phyloP scores from a whole-genome alignment of 2,888 invertebrate genomes.

The Cactoblastis cactorum region DNA sequence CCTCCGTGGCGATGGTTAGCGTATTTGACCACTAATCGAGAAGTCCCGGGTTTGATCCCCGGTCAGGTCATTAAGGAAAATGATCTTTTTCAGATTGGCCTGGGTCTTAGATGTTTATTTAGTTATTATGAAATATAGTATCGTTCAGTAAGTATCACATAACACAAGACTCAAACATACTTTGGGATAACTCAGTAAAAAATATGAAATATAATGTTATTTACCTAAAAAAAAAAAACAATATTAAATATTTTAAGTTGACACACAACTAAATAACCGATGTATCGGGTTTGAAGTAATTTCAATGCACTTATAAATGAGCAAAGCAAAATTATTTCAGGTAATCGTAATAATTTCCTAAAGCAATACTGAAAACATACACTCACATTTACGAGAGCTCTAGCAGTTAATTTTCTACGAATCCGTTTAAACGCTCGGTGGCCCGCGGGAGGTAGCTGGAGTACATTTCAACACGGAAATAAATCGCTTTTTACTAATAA shows the following conservation, averaged over 20 bases:
- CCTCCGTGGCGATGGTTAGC: too few relatives aligned
- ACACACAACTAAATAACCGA: neutral
- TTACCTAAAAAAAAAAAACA: too few relatives aligned
- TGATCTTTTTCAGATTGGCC: too few relatives aligned
- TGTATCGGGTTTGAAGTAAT: neutral
- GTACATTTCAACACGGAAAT: slow-evolving; percentile 12
- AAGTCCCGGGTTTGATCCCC: too few relatives aligned
- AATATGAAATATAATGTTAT: too few relatives aligned
- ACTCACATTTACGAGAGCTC: slow-evolving; percentile 18
- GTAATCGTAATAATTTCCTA: slow-evolving; percentile 16
- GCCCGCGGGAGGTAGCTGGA: slow-evolving; percentile 6
- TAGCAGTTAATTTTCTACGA: slow-evolving; percentile 17
- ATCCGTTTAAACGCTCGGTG: slow-evolving; percentile 10
- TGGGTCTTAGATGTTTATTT: too few relatives aligned
- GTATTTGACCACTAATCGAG: too few relatives aligned
- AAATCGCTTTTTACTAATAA: slow-evolving; percentile 1
- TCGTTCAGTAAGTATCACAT: too few relatives aligned
- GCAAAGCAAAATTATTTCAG: slow-evolving; percentile 2
- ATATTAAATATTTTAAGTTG: neutral
- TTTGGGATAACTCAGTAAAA: too few relatives aligned
- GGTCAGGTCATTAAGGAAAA: too few relatives aligned
- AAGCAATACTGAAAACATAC: slow-evolving; percentile 13
- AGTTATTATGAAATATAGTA: too few relatives aligned
- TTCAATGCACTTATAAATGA: neutral
- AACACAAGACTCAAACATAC: too few relatives aligned